Evolutionary conservation across 2,888 invertebrate genomes (phyloP), one percentile per base, ranked within the genome.

Genomic region (Drosophila lacicola): DNA sequence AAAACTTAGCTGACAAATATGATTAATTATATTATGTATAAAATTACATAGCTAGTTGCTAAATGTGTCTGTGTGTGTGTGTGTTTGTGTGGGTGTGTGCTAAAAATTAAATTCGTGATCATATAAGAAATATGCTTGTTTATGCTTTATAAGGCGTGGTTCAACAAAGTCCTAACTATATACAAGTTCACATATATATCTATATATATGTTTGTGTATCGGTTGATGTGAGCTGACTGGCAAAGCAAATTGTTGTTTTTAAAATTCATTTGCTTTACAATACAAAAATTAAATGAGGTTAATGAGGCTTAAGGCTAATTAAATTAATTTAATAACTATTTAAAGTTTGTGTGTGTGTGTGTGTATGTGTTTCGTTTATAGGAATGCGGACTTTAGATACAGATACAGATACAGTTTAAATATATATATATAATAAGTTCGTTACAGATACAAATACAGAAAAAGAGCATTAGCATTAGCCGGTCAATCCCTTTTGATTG

Each of bases 191-290:
- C 37, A 19, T 39, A 34, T 54, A 37, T 25, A 19, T 41, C 3
- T 42, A 41, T 50, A 25, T 9, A 61, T 54, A 58, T 45, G 36
- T 36, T 10, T 36, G 11, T 36, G 13, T 13, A 36, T 36, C 3
- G 36, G 10, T 11, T 36, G 13, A 36, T 39, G 70, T 50, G 60
- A 66, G 62, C 61, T 71, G 66, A 74, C 53, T 72, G 72, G 62
- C 61, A 65, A 72, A 88, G 82, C 82, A 82, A 82, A 82, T 82
- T 85, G 66, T 88, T 79, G 82, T 85, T 85, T 88, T 66, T 85
- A 82, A 82, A 82, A 82, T 88, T 82, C 69, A 85, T 82, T 82
- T 82, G 82, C 82, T 85, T 85, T 51, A 74, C 66, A 57, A 60
- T 51, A 46, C 39, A 53, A 49, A 53, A 53, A 25, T 19, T 17